phyloP scores from a whole-genome alignment of 2,888 invertebrate genomes.

The Ophraella communa region DNA sequence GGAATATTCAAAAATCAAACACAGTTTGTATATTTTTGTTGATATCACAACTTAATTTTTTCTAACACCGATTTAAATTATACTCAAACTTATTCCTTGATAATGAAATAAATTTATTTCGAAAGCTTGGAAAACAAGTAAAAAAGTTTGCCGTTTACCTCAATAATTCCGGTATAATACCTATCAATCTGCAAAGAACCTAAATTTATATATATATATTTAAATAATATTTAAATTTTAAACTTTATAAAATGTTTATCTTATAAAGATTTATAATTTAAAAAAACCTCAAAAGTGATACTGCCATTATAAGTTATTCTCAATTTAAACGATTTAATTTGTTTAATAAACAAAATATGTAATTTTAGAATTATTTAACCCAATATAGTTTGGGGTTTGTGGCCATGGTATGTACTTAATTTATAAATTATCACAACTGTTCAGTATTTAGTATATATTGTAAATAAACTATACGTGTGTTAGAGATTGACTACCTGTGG shows the following conservation, averaged over 20 bases:
- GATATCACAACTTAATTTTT: too few species aligned
- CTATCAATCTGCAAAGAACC: too few species aligned
- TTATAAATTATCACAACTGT: constrained; percentile 47
- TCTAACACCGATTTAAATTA: too few species aligned
- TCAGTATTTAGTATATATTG: constrained; percentile 52
- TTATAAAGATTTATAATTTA: not conserved
- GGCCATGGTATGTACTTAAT: constrained; percentile 51
- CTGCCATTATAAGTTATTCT: not conserved
- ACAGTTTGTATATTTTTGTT: too few species aligned
- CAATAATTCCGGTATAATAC: too few species aligned
- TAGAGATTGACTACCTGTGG: constrained; percentile 42
- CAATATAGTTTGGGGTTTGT: constrained; percentile 39
- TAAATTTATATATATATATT: too few species aligned
- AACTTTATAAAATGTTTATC: not conserved
- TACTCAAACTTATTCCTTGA: too few species aligned
- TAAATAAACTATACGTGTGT: constrained; percentile 48
- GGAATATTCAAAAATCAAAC: too few species aligned
- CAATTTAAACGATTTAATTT: constrained; percentile 28
- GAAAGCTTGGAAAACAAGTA: too few species aligned
- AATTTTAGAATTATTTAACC: constrained; percentile 29
- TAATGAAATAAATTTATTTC: too few species aligned
- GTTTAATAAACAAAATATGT: constrained; percentile 22
- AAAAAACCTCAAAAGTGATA: not conserved
- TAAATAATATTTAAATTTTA: too few species aligned
- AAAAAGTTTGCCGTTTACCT: too few species aligned